Conservation (phyloP, 2,888 invertebrate genomes). For the Molorchus minor region DNA sequence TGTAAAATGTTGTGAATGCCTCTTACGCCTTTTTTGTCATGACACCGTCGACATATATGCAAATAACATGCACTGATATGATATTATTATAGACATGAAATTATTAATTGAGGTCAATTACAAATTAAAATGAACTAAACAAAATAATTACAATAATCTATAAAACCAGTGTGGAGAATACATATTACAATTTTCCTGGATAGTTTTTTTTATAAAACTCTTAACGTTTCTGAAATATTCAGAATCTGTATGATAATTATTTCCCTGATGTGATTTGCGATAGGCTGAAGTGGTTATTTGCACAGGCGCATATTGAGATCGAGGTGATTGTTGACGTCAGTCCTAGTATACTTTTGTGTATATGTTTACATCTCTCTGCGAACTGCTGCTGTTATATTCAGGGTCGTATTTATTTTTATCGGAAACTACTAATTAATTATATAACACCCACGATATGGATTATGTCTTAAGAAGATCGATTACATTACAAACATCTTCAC, state of each 20-base stretch:
- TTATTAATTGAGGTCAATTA: too few relatives aligned
- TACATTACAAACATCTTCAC: too few relatives aligned
- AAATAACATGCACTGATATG: too few relatives aligned
- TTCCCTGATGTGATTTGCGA: conserved; percentile 8
- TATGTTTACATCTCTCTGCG: conserved; percentile 39
- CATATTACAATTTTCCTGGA: too few relatives aligned
- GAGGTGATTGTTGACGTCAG: conserved; percentile 52
- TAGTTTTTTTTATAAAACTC: neutral
- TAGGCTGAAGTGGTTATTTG: conserved; percentile 15
- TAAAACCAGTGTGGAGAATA: too few relatives aligned
- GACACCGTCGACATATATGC: too few relatives aligned
- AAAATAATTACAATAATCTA: too few relatives aligned
- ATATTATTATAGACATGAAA: too few relatives aligned
- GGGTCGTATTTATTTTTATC: conserved; percentile 44
- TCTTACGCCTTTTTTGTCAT: too few relatives aligned
- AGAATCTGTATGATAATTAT: conserved; percentile 9
- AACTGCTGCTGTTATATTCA: conserved; percentile 41
- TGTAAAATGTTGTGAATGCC: too few relatives aligned
- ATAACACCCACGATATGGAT: conserved; percentile 20
- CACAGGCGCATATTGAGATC: conserved; percentile 40
- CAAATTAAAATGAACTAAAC: too few relatives aligned
- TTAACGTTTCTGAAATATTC: conserved; percentile 10
- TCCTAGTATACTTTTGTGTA: conserved; percentile 48
- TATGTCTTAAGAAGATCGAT: conserved; percentile 20
- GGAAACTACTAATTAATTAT: conserved; percentile 33